phyloP scores from a whole-genome alignment of 2,113 vertebrate genomes.

The Callocephalon fimbriatum region DNA sequence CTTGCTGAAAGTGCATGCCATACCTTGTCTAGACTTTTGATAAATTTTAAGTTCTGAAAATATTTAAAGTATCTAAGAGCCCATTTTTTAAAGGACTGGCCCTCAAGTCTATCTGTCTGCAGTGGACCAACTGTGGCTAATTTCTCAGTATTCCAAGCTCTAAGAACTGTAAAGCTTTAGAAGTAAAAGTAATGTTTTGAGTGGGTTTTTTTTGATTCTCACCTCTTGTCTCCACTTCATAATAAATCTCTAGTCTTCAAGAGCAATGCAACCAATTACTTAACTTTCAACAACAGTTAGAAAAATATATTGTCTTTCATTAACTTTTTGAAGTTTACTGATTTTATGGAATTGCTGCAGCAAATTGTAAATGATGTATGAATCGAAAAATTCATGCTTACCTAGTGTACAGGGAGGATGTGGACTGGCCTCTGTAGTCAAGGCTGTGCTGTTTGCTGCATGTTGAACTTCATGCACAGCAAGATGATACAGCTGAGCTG shows the following conservation, averaged over 20 bases:
- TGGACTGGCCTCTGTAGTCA: background rate
- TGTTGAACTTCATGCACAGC: accelerated
- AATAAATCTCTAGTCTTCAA: background rate
- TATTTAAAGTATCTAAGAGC: background rate
- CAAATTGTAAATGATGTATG: background rate
- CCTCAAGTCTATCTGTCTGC: background rate
- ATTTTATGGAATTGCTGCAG: background rate
- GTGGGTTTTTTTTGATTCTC: background rate
- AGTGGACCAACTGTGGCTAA: background rate
- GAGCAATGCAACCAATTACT: background rate
- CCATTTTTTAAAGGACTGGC: background rate
- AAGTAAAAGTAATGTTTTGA: background rate
- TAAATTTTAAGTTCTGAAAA: background rate
- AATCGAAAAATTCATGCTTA: background rate
- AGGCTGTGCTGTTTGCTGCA: background rate
- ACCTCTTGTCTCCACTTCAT: background rate
- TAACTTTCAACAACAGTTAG: background rate
- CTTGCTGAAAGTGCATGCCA: background rate
- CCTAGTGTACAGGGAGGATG: background rate
- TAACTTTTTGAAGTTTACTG: slow-evolving; percentile 25
- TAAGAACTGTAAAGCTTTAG: background rate
- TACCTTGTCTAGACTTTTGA: background rate
- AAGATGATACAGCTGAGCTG: background rate
- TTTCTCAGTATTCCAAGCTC: background rate
- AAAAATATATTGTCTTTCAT: slow-evolving; percentile 2